Percentiles rank a stretch among this genome's conserved stretches.
phyloP scores from a whole-genome alignment of 2,888 invertebrate species.

The Halictus ligatus region DNA sequence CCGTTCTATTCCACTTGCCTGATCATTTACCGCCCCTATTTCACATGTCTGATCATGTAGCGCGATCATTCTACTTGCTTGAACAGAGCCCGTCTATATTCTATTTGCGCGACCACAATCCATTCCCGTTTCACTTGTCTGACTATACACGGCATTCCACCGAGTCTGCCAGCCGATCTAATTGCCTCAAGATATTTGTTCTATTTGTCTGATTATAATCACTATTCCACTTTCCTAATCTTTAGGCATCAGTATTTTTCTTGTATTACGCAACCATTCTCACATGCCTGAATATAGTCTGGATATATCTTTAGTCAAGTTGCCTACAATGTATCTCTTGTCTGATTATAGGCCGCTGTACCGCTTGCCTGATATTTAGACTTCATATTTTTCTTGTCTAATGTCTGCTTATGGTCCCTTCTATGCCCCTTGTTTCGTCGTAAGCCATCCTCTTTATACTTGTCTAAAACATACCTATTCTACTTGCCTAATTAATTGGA shows the following conservation, averaged over 20 bases:
- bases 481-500: neutral
- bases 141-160: neutral
- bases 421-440: neutral
- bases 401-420: neutral
- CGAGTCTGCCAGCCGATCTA: neutral
- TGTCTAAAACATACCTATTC: neutral
- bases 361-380: neutral
- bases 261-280: too few relatives aligned
- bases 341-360: neutral
- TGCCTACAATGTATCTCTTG: too few relatives aligned
- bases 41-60: neutral
- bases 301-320: too few relatives aligned
- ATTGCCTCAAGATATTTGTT: neutral
- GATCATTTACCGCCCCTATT: neutral
- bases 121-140: neutral
- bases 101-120: neutral
- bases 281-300: too few relatives aligned
- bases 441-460: neutral
- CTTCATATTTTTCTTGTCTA: neutral
- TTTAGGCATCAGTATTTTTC: too few relatives aligned
- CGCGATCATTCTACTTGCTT: neutral
- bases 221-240: too few relatives aligned
- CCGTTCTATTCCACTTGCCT: neutral
- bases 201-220: neutral
- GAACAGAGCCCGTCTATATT: neutral